Conservation (phyloP, 2,888 invertebrate species). For the Apantesis nais region DNA sequence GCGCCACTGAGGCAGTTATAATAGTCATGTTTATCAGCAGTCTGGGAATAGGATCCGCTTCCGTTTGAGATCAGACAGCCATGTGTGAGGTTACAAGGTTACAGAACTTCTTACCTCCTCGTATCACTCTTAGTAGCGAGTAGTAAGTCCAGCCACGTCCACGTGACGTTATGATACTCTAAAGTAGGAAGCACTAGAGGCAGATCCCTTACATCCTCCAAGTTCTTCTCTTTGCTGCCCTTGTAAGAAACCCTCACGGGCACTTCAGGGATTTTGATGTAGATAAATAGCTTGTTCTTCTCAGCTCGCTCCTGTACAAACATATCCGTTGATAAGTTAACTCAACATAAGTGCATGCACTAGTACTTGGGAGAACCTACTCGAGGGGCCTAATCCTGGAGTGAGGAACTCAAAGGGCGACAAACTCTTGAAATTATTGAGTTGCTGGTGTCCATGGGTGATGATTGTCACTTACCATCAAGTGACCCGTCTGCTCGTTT, state of each 20-base stretch:
- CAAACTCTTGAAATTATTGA: too few relatives aligned
- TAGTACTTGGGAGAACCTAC: too few relatives aligned
- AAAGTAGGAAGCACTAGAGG: slow-evolving; percentile 97
- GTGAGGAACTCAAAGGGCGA: too few relatives aligned
- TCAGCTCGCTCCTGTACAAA: slow-evolving; percentile 94
- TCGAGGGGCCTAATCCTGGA: too few relatives aligned
- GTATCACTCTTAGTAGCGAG: slow-evolving; percentile 98
- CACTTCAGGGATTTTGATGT: slow-evolving; percentile 99
- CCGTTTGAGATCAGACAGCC: too few relatives aligned
- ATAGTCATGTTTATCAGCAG: too few relatives aligned
- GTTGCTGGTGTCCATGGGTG: too few relatives aligned
- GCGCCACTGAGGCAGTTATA: too few relatives aligned
- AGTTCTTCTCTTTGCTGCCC: slow-evolving; percentile 99
- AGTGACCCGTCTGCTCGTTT: too few relatives aligned
- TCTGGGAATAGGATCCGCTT: too few relatives aligned
- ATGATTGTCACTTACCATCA: too few relatives aligned
- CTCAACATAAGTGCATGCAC: too few relatives aligned
- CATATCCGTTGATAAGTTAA: neutral
- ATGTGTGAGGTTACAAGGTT: neutral
- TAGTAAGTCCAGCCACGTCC: slow-evolving; percentile 99
- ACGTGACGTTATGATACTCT: slow-evolving; percentile 99
- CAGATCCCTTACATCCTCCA: slow-evolving; percentile 97
- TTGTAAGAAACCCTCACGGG: slow-evolving; percentile 97
- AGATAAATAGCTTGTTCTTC: slow-evolving; percentile 99
- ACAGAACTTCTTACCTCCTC: slow-evolving; percentile 89